These are phyloP conservation scores for Nannoperca australis DNA, from an alignment of 2,797 vertebrate species.

Conservation along the genomic window DNA sequence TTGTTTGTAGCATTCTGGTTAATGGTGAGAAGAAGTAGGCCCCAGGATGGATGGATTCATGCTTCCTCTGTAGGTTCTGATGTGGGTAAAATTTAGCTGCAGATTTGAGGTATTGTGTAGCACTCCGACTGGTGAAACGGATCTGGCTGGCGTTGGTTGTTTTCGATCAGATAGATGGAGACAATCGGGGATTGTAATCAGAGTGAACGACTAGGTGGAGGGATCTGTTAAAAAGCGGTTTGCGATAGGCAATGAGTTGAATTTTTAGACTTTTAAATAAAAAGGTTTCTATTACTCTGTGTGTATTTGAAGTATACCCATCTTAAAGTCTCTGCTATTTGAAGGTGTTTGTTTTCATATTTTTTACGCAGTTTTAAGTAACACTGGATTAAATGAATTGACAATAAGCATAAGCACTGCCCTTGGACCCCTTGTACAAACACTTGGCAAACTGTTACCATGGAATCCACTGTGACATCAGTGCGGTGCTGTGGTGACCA, in stretches of 20 bases:
- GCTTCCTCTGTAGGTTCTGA: constrained; percentile 59
- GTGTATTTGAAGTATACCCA: constrained; percentile 79
- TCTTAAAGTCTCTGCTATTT: constrained; percentile 74
- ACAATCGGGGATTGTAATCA: constrained; percentile 69
- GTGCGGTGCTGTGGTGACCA: neutral
- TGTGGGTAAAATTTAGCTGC: neutral
- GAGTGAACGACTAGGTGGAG: constrained; percentile 47
- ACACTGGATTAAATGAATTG: constrained; percentile 78
- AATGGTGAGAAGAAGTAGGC: constrained; percentile 54
- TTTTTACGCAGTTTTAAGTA: constrained; percentile 69
- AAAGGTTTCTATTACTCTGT: constrained; percentile 75
- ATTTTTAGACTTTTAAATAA: constrained; percentile 77
- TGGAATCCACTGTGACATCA: neutral
- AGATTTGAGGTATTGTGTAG: constrained; percentile 55
- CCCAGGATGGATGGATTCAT: constrained; percentile 62
- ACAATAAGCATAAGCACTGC: constrained; percentile 81
- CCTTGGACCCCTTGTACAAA: constrained; percentile 58
- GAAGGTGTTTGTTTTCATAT: constrained; percentile 67
- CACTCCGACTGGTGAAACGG: constrained; percentile 46
- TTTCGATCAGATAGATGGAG: constrained; percentile 59
- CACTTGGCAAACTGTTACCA: constrained; percentile 23
- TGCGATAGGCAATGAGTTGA: constrained; percentile 73
- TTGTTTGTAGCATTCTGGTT: constrained; percentile 79
- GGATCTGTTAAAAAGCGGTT: constrained; percentile 51
- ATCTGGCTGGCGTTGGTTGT: constrained; percentile 15